Conservation (phyloP, 1,140 invertebrate species). For the Melitaea cinxia region DNA sequence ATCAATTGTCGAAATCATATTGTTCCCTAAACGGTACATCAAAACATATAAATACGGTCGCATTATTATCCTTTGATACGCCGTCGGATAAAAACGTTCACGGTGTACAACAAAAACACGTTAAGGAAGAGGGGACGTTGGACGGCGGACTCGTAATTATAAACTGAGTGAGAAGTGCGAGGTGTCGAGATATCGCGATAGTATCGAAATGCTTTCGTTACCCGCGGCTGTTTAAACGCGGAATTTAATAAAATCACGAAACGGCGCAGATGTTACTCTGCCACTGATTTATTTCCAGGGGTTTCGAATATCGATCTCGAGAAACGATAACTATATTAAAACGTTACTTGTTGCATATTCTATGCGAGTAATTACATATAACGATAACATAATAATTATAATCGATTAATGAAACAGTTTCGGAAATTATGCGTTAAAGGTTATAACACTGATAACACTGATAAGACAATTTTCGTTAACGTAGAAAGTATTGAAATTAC, state of each 20-base stretch:
- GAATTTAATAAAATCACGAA: conserved; percentile 71
- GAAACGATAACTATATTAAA: conserved; percentile 11
- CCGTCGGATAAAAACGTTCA: conserved; percentile 3
- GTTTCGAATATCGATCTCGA: conserved; percentile 28
- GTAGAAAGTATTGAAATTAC: no score
- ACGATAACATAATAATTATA: not conserved
- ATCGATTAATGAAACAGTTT: not conserved
- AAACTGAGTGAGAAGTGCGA: conserved; percentile 32
- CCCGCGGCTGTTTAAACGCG: conserved; percentile 57
- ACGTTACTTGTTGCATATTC: conserved; percentile 11
- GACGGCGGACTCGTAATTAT: conserved; percentile 37
- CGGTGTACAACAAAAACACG: not conserved
- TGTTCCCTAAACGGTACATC: not conserved
- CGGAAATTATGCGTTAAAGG: not conserved
- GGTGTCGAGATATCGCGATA: conserved; percentile 65
- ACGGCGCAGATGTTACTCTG: conserved; percentile 35
- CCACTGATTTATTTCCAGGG: conserved; percentile 57
- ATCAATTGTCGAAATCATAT: not conserved
- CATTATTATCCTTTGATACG: not conserved
- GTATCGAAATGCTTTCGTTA: conserved; percentile 55
- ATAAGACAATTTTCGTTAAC: not conserved
- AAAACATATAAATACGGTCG: no score
- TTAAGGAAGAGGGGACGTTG: conserved; percentile 32
- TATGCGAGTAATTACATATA: not conserved
- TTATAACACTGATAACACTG: not conserved